A percentile compares a stretch with the other conserved stretches of the same genome.
phyloP scores from a whole-genome alignment of 2,888 invertebrate genomes.

The Chouioia cunea region DNA sequence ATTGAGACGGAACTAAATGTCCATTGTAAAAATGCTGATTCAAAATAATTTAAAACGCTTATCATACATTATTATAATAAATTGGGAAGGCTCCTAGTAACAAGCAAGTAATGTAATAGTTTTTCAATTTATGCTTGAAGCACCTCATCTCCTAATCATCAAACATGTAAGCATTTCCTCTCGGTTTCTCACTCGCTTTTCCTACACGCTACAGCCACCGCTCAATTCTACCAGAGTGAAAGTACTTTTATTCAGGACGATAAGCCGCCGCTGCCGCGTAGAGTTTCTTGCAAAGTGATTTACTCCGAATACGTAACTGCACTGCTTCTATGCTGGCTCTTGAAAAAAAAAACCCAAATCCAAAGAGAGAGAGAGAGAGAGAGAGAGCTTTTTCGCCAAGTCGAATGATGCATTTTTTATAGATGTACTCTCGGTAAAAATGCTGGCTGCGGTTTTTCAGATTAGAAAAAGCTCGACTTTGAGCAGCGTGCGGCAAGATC shows the following conservation, averaged over 20 bases:
- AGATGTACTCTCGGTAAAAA: conserved; percentile 10
- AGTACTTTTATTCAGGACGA: conserved; percentile 27
- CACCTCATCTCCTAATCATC: too few relatives aligned
- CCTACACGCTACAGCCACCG: conserved; percentile 5
- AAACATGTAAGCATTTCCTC: too few relatives aligned
- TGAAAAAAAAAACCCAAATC: background rate
- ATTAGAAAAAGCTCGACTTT: conserved; percentile 30
- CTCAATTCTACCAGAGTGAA: background rate
- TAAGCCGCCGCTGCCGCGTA: conserved; percentile 15
- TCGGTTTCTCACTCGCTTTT: background rate
- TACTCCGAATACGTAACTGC: conserved; percentile 19
- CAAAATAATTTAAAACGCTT: too few relatives aligned
- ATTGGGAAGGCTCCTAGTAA: too few relatives aligned
- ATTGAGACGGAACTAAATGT: too few relatives aligned
- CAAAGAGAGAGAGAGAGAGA: background rate
- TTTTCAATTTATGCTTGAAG: too few relatives aligned
- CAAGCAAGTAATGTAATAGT: too few relatives aligned
- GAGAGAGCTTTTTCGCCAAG: background rate
- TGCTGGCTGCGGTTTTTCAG: conserved; percentile 15
- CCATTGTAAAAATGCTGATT: too few relatives aligned
- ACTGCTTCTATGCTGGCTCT: conserved; percentile 4
- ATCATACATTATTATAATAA: too few relatives aligned
- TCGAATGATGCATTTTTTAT: conserved; percentile 38
- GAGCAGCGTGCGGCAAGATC: background rate
- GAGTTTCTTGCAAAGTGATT: conserved; percentile 32